These are phyloP conservation scores for Notothenia rossii DNA, from an alignment of 2,113 vertebrate genomes.

Conservation along the genomic window DNA sequence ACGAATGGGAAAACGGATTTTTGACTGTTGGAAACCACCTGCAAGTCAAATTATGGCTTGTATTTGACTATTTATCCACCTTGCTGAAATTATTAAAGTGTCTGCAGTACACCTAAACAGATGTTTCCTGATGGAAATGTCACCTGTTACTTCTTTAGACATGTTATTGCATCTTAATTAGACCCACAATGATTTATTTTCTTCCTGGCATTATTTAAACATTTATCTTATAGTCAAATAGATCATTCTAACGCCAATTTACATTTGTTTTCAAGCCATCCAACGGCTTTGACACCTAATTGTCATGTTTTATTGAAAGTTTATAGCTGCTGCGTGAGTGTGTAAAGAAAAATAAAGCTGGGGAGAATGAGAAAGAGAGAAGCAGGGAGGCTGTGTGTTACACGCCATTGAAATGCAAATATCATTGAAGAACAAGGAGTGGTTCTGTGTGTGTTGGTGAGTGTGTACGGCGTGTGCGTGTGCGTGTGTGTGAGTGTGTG, in stretches of 20 bases:
- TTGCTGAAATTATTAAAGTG: background rate
- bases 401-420: slow-evolving; percentile 90
- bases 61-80: background rate
- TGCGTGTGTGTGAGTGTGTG: slow-evolving; percentile 57
- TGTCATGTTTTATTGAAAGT: slow-evolving; percentile 73
- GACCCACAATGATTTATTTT: background rate
- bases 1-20: background rate
- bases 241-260: background rate
- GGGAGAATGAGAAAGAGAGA: slow-evolving; percentile 66
- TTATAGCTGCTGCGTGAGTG: slow-evolving; percentile 74
- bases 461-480: slow-evolving; percentile 53
- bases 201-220: background rate
- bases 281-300: slow-evolving; percentile 49
- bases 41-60: background rate
- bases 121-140: slow-evolving; percentile 31
- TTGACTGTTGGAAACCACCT: slow-evolving; percentile 45
- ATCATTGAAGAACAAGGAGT: slow-evolving; percentile 86
- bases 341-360: slow-evolving; percentile 78
- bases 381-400: slow-evolving; percentile 81
- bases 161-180: slow-evolving; percentile 9
- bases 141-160: slow-evolving; percentile 38
- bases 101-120: background rate
- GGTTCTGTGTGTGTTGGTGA: slow-evolving; percentile 80
- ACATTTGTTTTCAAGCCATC: slow-evolving; percentile 26
- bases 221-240: background rate